Evolutionary conservation across 35 echinoderm and acorn worm species (phyloP), one percentile per base, ranked within the genome.

Genomic region (Ptychodera flava): DNA sequence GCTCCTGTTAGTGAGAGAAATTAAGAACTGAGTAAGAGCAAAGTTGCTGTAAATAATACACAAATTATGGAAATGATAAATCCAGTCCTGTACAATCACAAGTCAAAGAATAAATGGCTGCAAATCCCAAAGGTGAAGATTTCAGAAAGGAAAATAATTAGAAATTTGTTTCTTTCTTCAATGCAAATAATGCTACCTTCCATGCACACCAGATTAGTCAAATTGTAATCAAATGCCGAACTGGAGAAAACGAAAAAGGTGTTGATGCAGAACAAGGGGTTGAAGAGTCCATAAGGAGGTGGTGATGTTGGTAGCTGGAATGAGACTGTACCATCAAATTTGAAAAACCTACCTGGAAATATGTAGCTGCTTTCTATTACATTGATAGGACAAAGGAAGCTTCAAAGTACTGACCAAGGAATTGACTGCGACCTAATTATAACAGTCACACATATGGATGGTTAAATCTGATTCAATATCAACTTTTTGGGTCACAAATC

Each of bases 1-100:
- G 35, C 85, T 92, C 38, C 82, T 85, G 76, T 87, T 92, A 30
- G 76, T 82, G 37, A 77, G 88, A 0, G 36, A 32, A 35, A 33
- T 82, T 14, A 38, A 33, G 30, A 37, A 45, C 78, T 88, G 1
- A 15, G 36, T 0, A 16, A 81, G 15, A 81, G 28, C n/a, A 10
- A 35, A 6, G 37, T 1, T 34, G 35, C 15, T 36, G 35, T 34
- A 35, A 16, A 28, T 15, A 12, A 31, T 28, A 35, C 28, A 28
- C 15, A 10, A 28, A 33, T 35, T 84, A 33, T 35, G 28, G 1
- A 31, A 15, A 12, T 84, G 37, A 28, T 28, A 14, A 84, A 35
- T 34, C 33, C 37, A 28, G 33, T 32, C 82, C 28, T 32, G 28
- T 84, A 33, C 82, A 84, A 33, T 31, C 35, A 84, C n/a, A 28